These are phyloP conservation scores for Scaptomyza flava DNA, from an alignment of 2,888 invertebrate species.

Conservation along the genomic window DNA sequence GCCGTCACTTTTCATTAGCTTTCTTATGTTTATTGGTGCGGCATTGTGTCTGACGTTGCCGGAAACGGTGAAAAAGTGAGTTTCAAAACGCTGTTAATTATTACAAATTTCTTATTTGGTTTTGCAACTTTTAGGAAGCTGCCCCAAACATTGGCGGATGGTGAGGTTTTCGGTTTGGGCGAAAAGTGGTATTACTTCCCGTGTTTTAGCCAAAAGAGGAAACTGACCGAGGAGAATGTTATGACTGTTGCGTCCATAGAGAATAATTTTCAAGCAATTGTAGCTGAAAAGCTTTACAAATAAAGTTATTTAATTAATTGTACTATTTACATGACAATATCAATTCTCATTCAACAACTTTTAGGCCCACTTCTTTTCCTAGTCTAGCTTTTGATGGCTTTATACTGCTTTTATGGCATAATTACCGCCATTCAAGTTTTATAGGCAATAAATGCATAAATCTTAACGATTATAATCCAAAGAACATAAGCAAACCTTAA, in stretches of 20 bases:
- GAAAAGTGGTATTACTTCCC: conserved; percentile 86
- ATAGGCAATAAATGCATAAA: conserved; percentile 28
- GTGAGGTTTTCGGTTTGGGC: conserved; percentile 86
- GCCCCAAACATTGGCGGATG: conserved; percentile 86
- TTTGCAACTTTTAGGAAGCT: conserved; percentile 80
- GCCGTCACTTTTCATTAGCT: conserved; percentile 86
- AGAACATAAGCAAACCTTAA: conserved; percentile 2
- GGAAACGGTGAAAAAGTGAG: conserved; percentile 85
- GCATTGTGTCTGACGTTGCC: conserved; percentile 86
- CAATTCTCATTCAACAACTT: neutral
- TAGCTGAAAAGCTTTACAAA: conserved; percentile 26
- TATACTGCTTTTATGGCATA: conserved; percentile 10
- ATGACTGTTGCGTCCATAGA: conserved; percentile 10
- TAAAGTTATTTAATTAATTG: conserved; percentile 34
- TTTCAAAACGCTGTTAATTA: fast-evolving
- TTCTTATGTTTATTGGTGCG: conserved; percentile 85
- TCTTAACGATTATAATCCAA: neutral
- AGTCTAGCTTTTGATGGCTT: neutral
- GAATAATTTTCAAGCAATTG: conserved; percentile 18
- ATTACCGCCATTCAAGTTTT: conserved; percentile 11
- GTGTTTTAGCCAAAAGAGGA: conserved; percentile 63
- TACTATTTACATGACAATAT: conserved; percentile 12
- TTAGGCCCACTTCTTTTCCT: neutral
- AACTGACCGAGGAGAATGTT: conserved; percentile 12
- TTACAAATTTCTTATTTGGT: neutral